Percentiles rank a stretch among this genome's conserved stretches.
phyloP scores from a whole-genome alignment of 2,797 vertebrate species.

The Micropoecilia bifurca region DNA sequence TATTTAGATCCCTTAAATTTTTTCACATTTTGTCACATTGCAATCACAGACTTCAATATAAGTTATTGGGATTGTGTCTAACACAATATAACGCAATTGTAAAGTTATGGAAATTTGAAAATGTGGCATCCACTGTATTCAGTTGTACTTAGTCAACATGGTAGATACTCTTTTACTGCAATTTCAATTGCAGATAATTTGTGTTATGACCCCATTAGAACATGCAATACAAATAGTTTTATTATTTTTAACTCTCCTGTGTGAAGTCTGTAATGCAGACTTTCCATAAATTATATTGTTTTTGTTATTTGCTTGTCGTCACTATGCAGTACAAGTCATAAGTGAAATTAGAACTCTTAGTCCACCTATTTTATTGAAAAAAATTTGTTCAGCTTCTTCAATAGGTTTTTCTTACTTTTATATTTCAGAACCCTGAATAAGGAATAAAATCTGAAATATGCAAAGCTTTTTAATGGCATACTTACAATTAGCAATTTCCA shows the following conservation, averaged over 20 bases:
- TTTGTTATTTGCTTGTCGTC: neutral
- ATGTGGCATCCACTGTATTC: neutral
- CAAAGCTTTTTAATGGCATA: neutral
- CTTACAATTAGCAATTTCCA: neutral
- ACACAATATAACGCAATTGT: neutral
- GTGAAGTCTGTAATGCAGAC: neutral
- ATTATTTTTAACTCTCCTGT: too few species aligned
- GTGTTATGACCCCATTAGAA: too few species aligned
- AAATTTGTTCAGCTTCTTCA: too few species aligned
- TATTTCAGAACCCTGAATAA: neutral
- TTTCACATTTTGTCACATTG: neutral
- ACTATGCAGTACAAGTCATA: neutral
- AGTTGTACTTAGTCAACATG: neutral
- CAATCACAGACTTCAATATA: neutral
- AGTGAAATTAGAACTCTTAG: neutral
- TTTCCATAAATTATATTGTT: neutral
- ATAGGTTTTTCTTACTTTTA: neutral
- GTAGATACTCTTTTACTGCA: too few species aligned
- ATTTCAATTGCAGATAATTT: too few species aligned
- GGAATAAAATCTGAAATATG: neutral
- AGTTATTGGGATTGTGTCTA: neutral
- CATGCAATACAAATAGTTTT: too few species aligned
- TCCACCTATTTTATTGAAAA: neutral
- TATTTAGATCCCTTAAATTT: neutral
- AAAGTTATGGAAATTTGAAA: neutral